phyloP scores from a whole-genome alignment of 2,797 vertebrate species.

The Synanceia verrucosa region DNA sequence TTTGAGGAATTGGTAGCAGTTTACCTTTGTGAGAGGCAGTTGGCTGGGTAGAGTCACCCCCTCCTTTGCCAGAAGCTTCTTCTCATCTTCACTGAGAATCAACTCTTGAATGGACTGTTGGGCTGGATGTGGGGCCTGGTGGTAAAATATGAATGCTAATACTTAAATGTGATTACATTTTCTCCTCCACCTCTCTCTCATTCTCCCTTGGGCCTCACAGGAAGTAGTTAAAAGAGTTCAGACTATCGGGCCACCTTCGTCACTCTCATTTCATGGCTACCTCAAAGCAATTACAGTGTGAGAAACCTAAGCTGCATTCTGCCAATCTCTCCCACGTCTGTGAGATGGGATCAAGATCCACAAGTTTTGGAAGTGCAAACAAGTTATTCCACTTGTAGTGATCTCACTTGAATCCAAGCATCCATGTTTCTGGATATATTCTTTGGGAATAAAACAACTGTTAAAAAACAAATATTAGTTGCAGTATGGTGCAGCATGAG shows the following conservation, averaged over 20 bases:
- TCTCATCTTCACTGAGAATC: constrained; percentile 94
- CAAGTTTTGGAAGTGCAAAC: not conserved
- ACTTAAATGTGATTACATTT: constrained; percentile 58
- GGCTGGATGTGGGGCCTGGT: constrained; percentile 72
- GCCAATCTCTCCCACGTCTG: constrained; percentile 27
- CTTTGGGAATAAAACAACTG: not conserved
- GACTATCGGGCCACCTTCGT: constrained; percentile 40
- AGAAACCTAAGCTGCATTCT: constrained; percentile 33
- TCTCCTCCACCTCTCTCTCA: not conserved
- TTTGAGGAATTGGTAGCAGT: not conserved
- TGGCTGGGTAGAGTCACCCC: constrained; percentile 89
- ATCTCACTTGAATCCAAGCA: not conserved
- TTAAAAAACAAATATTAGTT: not conserved
- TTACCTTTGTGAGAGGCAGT: constrained; percentile 94
- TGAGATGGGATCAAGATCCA: constrained; percentile 38
- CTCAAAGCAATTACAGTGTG: constrained; percentile 55
- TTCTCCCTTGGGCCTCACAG: constrained; percentile 22
- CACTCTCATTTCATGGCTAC: constrained; percentile 53
- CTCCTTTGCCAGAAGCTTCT: constrained; percentile 92
- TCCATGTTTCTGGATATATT: not conserved
- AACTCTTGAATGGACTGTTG: constrained; percentile 88
- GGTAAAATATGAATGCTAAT: constrained; percentile 54
- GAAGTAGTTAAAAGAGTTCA: constrained; percentile 46
- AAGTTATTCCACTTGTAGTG: constrained; percentile 1
- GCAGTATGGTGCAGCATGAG: not conserved